These are phyloP conservation scores for Volucella inflata DNA, from an alignment of 2,888 invertebrate genomes.

Conservation along the genomic window DNA sequence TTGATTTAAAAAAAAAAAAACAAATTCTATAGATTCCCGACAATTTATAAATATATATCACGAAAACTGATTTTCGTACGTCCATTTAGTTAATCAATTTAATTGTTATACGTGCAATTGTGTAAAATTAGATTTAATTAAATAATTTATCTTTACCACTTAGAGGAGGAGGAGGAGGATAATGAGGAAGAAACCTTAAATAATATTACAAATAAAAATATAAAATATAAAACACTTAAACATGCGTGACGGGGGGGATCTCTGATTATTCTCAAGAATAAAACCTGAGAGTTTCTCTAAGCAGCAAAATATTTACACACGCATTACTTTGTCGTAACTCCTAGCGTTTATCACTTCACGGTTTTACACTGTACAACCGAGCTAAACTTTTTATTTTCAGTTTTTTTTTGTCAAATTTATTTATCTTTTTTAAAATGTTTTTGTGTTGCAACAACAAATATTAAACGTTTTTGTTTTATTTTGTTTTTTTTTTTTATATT, in stretches of 20 bases:
- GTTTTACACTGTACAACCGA: constrained; percentile 8
- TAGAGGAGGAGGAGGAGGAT: too few species aligned
- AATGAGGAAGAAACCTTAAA: background rate
- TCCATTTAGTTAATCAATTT: constrained; percentile 33
- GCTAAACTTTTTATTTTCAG: constrained; percentile 4
- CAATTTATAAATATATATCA: constrained; percentile 40
- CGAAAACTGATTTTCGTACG: constrained; percentile 44
- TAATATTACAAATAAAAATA: constrained; percentile 5
- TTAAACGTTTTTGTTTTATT: constrained; percentile 1
- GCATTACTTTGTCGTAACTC: constrained; percentile 17
- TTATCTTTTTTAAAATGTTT: constrained; percentile 17
- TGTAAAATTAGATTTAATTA: too few species aligned
- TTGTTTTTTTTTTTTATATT: too few species aligned
- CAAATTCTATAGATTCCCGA: constrained; percentile 41
- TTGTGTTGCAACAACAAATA: constrained; percentile 54
- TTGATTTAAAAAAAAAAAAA: constrained; percentile 30
- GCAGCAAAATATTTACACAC: constrained; percentile 60
- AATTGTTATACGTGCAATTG: background rate
- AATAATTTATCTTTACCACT: too few species aligned
- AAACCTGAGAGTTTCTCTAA: constrained; percentile 57
- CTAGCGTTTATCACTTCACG: constrained; percentile 51
- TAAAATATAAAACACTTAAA: constrained; percentile 13
- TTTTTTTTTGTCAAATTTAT: constrained; percentile 32
- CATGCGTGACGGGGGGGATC: constrained; percentile 32
- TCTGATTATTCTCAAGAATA: constrained; percentile 44